Percentiles rank a stretch among this genome's conserved stretches.
Conservation (phyloP, 2,888 invertebrate genomes). For the Ceratothoa steindachneri region DNA sequence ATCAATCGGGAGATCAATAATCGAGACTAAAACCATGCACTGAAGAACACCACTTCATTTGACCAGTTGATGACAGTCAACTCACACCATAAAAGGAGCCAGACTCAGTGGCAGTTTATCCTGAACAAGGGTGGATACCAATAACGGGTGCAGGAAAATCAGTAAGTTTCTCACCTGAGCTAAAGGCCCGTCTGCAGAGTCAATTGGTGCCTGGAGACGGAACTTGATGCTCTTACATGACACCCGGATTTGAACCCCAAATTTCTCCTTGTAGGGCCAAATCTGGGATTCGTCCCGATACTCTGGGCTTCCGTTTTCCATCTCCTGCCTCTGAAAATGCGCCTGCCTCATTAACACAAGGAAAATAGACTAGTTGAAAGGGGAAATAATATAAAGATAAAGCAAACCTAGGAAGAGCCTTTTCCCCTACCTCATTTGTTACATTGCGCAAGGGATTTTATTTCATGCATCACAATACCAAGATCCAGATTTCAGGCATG, state of each 20-base stretch:
- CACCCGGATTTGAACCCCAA: conserved; percentile 77
- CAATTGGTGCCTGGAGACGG: conserved; percentile 74
- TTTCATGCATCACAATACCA: no score
- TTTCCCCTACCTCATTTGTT: background rate
- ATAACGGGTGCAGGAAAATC: conserved; percentile 39
- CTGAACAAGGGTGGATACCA: no score
- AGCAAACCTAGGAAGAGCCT: no score
- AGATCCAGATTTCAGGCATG: no score
- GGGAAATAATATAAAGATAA: conserved; percentile 32
- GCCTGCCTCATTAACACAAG: conserved; percentile 21
- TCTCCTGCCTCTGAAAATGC: conserved; percentile 49
- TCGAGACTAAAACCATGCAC: no score
- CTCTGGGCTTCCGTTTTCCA: conserved; percentile 47
- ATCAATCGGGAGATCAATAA: no score
- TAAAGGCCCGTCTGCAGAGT: conserved; percentile 68
- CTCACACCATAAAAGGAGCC: no score
- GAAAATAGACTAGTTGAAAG: background rate
- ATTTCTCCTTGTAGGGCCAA: conserved; percentile 65
- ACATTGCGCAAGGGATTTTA: no score
- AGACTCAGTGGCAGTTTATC: no score
- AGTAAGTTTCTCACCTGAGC: conserved; percentile 58
- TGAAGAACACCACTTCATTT: no score
- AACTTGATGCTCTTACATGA: conserved; percentile 79
- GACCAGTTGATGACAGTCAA: no score
- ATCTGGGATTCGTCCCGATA: conserved; percentile 36